These are phyloP conservation scores for Heteromurus nitidus DNA, from an alignment of 2,888 invertebrate genomes.

Conservation along the genomic window DNA sequence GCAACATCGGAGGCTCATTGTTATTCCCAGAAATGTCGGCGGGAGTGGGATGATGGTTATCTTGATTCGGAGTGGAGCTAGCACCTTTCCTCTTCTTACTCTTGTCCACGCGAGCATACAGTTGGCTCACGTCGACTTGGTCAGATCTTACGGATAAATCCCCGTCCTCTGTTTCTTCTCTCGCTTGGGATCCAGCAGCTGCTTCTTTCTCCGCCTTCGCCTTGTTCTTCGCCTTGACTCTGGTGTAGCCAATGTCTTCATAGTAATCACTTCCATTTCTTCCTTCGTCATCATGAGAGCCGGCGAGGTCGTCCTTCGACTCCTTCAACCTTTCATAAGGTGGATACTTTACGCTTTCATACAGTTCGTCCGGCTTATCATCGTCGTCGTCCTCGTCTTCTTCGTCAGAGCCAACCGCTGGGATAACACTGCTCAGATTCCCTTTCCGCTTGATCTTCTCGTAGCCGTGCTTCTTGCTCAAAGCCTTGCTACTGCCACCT, in stretches of 20 bases:
- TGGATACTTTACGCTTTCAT: constrained; percentile 72
- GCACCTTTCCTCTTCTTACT: constrained; percentile 67
- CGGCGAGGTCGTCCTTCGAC: constrained; percentile 67
- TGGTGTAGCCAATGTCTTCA: constrained; percentile 71
- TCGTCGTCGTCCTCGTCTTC: constrained; percentile 67
- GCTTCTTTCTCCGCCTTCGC: not conserved
- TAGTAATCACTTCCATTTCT: constrained; percentile 66
- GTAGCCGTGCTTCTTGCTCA: constrained; percentile 70
- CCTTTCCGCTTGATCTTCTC: constrained; percentile 71
- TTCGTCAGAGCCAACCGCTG: constrained; percentile 64
- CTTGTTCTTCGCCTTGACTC: constrained; percentile 59
- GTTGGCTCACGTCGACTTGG: constrained; percentile 64
- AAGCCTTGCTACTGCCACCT: not conserved
- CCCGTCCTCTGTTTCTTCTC: not conserved
- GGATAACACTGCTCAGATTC: constrained; percentile 29
- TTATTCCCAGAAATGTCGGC: constrained; percentile 53
- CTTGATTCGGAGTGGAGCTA: not conserved
- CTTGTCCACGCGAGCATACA: constrained; percentile 72
- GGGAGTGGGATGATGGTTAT: constrained; percentile 6
- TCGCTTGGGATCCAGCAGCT: constrained; percentile 1
- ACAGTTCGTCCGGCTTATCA: constrained; percentile 66
- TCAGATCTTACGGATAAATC: constrained; percentile 7
- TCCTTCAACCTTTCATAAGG: constrained; percentile 73
- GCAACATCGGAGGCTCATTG: constrained; percentile 43
- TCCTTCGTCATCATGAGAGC: constrained; percentile 52